Conservation (phyloP, 2,888 invertebrate species). For the Gari tellinella region DNA sequence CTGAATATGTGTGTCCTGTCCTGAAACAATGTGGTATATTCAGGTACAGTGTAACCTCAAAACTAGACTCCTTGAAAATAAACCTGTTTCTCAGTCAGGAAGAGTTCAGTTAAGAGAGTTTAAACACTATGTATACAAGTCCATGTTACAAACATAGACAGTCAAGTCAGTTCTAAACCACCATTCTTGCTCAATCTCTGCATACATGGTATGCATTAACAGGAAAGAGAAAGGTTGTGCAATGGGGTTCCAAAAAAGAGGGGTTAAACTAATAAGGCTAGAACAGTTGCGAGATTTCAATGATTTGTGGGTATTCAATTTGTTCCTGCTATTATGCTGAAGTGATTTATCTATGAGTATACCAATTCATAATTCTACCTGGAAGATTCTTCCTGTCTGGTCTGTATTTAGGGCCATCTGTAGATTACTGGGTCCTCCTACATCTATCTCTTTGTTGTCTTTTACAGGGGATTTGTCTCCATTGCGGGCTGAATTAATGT, state of each 20-base stretch:
- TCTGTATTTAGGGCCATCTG: constrained; percentile 83
- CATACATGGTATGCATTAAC: too few species aligned
- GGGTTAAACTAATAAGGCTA: not conserved
- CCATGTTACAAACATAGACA: too few species aligned
- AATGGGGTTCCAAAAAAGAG: not conserved
- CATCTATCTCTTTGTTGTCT: constrained; percentile 80
- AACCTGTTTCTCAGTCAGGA: too few species aligned
- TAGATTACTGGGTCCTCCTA: constrained; percentile 76
- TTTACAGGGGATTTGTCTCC: constrained; percentile 77
- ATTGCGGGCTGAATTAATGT: constrained; percentile 78
- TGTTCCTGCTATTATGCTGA: not conserved
- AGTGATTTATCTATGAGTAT: not conserved
- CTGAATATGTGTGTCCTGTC: constrained; percentile 82
- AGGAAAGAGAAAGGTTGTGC: not conserved
- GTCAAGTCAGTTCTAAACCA: too few species aligned
- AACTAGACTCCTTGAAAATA: too few species aligned
- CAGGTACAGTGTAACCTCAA: too few species aligned
- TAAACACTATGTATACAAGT: too few species aligned
- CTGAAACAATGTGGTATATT: too few species aligned
- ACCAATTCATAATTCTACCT: too few species aligned
- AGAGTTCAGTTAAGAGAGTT: too few species aligned
- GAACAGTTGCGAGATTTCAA: not conserved
- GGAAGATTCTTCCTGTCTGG: constrained; percentile 82
- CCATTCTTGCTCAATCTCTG: too few species aligned
- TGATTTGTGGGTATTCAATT: not conserved